Evolutionary conservation across 2,113 vertebrate genomes (phyloP).

Genomic region (Xyrauchen texanus): DNA sequence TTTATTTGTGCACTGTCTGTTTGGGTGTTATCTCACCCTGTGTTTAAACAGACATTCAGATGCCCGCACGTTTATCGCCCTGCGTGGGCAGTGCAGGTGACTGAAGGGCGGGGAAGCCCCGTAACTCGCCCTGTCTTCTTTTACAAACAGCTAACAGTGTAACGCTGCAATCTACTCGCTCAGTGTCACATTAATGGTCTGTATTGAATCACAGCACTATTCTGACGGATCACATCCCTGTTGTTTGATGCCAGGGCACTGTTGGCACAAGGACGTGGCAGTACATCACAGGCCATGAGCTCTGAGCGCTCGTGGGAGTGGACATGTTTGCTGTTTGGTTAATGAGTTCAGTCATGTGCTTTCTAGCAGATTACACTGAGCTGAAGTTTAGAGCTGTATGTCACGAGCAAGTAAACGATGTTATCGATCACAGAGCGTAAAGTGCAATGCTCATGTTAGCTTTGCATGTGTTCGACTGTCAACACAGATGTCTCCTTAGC

Average conservation of each 20-base stretch:
- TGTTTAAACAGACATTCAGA: constrained; percentile 55
- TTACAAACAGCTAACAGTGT: neutral
- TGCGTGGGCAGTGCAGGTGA: neutral
- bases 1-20: neutral
- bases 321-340: no score
- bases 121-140: neutral
- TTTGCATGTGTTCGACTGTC: no score
- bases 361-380: no score
- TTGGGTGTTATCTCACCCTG: constrained; percentile 55
- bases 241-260: neutral
- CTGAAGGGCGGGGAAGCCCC: constrained; percentile 9
- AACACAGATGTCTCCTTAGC: no score
- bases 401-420: no score
- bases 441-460: no score
- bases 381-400: no score
- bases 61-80: neutral
- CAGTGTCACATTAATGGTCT: no score
- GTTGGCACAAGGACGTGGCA: neutral
- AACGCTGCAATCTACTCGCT: neutral
- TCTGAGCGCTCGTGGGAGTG: no score
- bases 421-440: no score
- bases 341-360: no score
- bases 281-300: no score
- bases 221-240: neutral
- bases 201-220: neutral